Conservation (phyloP, 1,140 invertebrate genomes). For the Drosophila arizonae region DNA sequence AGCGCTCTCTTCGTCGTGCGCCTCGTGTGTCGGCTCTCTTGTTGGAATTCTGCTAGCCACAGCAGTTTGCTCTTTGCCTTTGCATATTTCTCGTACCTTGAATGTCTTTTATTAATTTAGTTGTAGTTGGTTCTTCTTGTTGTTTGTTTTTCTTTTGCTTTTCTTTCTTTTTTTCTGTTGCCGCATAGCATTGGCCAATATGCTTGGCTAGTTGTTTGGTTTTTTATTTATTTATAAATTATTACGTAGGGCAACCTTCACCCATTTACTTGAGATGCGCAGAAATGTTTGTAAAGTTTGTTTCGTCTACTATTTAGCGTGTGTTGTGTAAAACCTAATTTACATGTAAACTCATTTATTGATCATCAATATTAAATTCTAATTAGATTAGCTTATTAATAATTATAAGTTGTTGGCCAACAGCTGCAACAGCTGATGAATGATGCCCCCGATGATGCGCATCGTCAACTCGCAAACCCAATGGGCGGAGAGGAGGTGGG, state of each 20-base stretch:
- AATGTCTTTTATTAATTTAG: constrained; percentile 51
- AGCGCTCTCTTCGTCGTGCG: neutral
- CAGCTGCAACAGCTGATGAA: constrained; percentile 35
- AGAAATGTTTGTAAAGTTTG: neutral
- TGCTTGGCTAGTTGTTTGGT: constrained; percentile 27
- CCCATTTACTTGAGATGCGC: constrained; percentile 48
- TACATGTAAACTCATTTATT: neutral
- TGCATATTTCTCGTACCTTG: constrained; percentile 71
- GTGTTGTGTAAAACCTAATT: too few relatives aligned
- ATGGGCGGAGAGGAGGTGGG: too few relatives aligned
- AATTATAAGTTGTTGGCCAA: constrained; percentile 62
- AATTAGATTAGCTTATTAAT: constrained; percentile 69
- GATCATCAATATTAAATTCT: constrained; percentile 48
- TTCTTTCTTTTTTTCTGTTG: neutral
- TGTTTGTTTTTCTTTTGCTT: constrained; percentile 29
- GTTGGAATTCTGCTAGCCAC: constrained; percentile 47
- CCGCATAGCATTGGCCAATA: constrained; percentile 33
- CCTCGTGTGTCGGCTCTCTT: neutral
- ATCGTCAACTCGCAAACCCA: too few relatives aligned
- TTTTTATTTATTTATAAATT: constrained; percentile 61
- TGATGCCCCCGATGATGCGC: too few relatives aligned
- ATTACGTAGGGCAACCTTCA: constrained; percentile 74
- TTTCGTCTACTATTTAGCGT: too few relatives aligned
- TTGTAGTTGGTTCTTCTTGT: constrained; percentile 30
- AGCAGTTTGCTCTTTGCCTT: constrained; percentile 53